phyloP scores from a whole-genome alignment of 2,888 invertebrate species.

The Tribolium freemani region DNA sequence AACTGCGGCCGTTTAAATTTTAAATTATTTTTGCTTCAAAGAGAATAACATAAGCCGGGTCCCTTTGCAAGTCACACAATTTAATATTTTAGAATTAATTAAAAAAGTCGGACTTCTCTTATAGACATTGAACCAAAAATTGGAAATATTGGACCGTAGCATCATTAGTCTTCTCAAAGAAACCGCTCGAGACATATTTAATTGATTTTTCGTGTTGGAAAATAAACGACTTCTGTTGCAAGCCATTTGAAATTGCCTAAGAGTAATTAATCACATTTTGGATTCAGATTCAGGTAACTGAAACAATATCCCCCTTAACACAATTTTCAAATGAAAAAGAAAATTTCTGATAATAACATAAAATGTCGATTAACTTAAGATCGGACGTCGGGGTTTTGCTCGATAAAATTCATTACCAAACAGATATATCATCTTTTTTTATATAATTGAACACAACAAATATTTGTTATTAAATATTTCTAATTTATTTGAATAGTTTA shows the following conservation, averaged over 20 bases:
- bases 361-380: neutral
- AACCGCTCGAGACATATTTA: constrained; percentile 23
- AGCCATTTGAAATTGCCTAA: constrained; percentile 21
- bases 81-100: no score
- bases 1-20: no score
- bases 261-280: constrained; percentile 2
- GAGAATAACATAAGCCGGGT: no score
- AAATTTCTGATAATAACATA: neutral
- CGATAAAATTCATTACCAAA: neutral
- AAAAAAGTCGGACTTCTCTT: no score
- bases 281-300: neutral
- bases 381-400: neutral
- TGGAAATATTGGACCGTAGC: neutral
- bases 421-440: neutral
- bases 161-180: constrained; percentile 25
- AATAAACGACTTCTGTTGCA: constrained; percentile 12
- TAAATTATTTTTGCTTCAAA: neutral
- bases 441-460: neutral
- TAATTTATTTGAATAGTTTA: neutral
- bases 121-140: neutral
- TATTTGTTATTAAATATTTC: neutral
- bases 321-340: neutral
- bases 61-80: no score
- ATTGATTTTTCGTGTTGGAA: constrained; percentile 25
- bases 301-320: neutral